Evolutionary conservation across 2,797 vertebrate genomes (phyloP), one percentile per base, ranked within the genome.

Genomic region (Loriculus beryllinus): DNA sequence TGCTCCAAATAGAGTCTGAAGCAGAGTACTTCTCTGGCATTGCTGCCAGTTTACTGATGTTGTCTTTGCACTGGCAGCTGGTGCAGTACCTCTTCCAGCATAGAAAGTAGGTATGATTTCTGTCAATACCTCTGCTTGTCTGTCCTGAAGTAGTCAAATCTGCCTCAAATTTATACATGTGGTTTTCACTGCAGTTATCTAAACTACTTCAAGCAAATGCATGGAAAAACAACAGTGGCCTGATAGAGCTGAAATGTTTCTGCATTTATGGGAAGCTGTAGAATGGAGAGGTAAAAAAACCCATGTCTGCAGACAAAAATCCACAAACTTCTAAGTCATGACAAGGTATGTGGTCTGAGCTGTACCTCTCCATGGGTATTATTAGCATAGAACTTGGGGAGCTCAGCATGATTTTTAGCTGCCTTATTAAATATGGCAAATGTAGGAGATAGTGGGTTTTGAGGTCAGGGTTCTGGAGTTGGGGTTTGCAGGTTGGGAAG

Each of bases 11-110:
- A 21, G 69, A 77, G 10, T 31, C 28, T 35, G 48, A 75, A 69
- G 39, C 45, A 54, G 21, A 14, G 2, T 33, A 10, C 48, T 82
- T 82, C 81, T 67, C 78, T 67, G 16, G 23, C 18, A 21, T 8
- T 31, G 2, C 15, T 31, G 2, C 33, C 8, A 14, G 2, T 51
- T 74, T 63, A 35, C 88, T 18, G 10, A 33, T 1, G 0, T 40
- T 74, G 33, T 12, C 47, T 85, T 86, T 63, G 33, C 12, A 6
- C 28, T 76, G 48, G 64, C 52, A 81, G 45, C 40, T 85, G 64
- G 7, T 57, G 33, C 25, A 29, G 25, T 60, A 18, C 54, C 17
- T 88, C 25, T 69, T 33, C 31, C 10, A 2, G 17, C 47, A 19
- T 3, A 35, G 71, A 28, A 37, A 45, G 39, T 37, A 31, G 64